These are phyloP conservation scores for Pristionchus arcanus DNA, from an alignment of 2,888 invertebrate genomes.

Conservation along the genomic window DNA sequence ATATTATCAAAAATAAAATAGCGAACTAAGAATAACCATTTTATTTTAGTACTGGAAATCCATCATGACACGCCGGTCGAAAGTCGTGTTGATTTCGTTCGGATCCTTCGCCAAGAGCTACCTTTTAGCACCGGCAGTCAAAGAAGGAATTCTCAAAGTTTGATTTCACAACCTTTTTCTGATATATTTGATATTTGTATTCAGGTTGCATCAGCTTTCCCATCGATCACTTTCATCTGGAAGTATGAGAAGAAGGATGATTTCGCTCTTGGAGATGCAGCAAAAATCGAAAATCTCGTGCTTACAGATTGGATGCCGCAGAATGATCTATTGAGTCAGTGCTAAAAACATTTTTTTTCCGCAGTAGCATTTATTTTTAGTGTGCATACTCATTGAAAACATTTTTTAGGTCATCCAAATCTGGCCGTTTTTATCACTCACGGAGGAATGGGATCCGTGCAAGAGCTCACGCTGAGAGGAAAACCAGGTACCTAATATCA, in stretches of 20 bases:
- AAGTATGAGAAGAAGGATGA: conserved; percentile 41
- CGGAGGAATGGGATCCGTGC: not conserved
- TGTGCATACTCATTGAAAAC: no score
- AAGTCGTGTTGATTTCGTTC: not conserved
- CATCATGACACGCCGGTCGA: not conserved
- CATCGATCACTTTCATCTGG: not conserved
- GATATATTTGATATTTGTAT: no score
- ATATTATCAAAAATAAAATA: no score
- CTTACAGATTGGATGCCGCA: conserved; percentile 37
- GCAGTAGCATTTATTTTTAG: no score
- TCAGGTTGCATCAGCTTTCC: not conserved
- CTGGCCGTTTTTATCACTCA: conserved; percentile 4
- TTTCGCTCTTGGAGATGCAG: not conserved
- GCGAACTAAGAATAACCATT: no score
- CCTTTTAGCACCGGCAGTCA: not conserved
- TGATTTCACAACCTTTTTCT: no score
- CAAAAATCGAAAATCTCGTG: not conserved
- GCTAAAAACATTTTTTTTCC: no score
- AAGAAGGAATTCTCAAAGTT: conserved; percentile 6
- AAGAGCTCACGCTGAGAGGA: not conserved
- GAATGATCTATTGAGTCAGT: conserved; percentile 13
- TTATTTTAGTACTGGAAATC: not conserved
- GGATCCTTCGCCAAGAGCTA: conserved; percentile 13
- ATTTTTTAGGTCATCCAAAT: not conserved
- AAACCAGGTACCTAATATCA: not conserved